Conservation (phyloP, 2,888 invertebrate genomes). For the Amorpha juglandis region DNA sequence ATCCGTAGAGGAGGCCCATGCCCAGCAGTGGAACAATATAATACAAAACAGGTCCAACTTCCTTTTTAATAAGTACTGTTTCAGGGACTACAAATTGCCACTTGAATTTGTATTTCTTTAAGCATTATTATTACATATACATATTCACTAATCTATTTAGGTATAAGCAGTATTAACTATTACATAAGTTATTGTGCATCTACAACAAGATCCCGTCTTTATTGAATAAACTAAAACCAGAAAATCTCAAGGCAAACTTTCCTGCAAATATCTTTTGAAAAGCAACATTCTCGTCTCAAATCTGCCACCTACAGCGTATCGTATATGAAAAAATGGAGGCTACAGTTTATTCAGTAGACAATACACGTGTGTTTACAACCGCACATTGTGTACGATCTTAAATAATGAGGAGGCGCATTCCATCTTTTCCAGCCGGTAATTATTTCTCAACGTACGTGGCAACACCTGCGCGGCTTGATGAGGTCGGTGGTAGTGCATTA, state of each 20-base stretch:
- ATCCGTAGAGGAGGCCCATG: no score
- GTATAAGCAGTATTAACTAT: no score
- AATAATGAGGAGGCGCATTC: constrained; percentile 69
- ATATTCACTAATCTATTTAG: no score
- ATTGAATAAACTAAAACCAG: neutral
- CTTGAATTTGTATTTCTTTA: no score
- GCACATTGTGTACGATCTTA: constrained; percentile 64
- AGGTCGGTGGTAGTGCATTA: constrained; percentile 75
- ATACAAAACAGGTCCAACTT: no score
- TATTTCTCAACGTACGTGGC: constrained; percentile 59
- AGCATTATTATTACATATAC: no score
- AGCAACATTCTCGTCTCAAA: constrained; percentile 7
- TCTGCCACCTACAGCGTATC: constrained; percentile 22
- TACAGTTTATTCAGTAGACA: constrained; percentile 43
- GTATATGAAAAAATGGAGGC: constrained; percentile 31
- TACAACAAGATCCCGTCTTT: no score
- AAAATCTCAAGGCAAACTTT: neutral
- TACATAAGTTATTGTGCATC: neutral
- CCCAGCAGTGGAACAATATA: no score
- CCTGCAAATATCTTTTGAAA: neutral
- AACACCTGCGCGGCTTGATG: constrained; percentile 57
- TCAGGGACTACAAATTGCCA: no score
- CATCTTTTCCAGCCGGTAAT: constrained; percentile 71
- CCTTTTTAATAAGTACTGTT: no score
- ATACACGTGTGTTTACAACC: constrained; percentile 50